Evolutionary conservation across 2,113 vertebrate genomes (phyloP), one percentile per base, ranked within the genome.

Genomic region (Odontesthes bonariensis): DNA sequence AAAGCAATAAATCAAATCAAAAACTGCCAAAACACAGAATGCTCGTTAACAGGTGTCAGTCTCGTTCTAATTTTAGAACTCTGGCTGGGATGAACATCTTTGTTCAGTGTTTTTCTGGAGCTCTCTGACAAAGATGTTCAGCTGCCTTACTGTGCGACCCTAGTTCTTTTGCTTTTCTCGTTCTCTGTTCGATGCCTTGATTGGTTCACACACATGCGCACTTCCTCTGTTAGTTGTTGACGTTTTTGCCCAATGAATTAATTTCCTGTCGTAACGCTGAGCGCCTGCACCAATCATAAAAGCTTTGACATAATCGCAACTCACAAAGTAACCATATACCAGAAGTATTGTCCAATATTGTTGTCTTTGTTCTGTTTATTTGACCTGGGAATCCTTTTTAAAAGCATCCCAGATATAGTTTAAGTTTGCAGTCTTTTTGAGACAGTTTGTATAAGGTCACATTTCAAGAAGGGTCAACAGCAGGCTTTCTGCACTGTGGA

Each of bases 121-220:
- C 62, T 75, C 75, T 75, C 51, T 35, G 44, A 33, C 63, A 6
- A n/a, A 59, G 55, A 65, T 4, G 75, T 75, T 84, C 68, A 71
- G 70, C 70, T 67, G 88, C 86, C 86, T 90, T 90, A 85, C 54
- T 52, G 65, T 52, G 69, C 33, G 75, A 63, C 55, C 7, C 14
- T 54, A n/a, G 60, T 75, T 53, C 63, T 66, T 47, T 66, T 9
- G 20, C 10, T 17, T 7, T 12, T 55, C 17, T 66, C n/a, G 0
- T 22, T 7, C 33, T 31, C 6, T 44, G n/a, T 44, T 38, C 16
- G 78, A 82, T 88, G 74, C 84, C 71, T 88, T 85, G 5, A 14
- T 38, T 6, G 5, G 8, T 19, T 69, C 59, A 55, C 53, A 46
- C 70, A 52, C 33, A 20, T 38, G 35, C 1, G 8, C 38, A 20